Conservation (phyloP, 2,797 vertebrate species). For the Platalea minor region DNA sequence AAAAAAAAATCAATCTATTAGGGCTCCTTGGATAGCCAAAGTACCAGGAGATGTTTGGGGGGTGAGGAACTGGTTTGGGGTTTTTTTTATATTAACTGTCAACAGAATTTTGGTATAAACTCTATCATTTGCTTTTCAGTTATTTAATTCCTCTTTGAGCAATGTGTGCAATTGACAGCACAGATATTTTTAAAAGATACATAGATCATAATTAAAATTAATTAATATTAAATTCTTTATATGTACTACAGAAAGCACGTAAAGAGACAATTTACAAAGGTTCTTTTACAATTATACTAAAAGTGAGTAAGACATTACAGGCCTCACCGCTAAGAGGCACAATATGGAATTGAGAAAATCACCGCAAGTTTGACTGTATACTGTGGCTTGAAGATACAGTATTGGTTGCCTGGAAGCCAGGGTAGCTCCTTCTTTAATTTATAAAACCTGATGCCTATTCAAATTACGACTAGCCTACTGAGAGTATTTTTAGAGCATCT, state of each 20-base stretch:
- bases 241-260: background rate
- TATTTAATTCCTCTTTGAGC: background rate
- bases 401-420: background rate
- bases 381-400: background rate
- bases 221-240: background rate
- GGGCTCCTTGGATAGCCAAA: background rate
- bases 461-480: background rate
- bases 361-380: background rate
- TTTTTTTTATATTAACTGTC: background rate
- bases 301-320: background rate
- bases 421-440: background rate
- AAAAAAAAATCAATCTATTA: background rate
- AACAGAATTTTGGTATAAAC: background rate
- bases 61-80: background rate
- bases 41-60: background rate
- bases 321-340: rapidly evolving
- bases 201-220: background rate
- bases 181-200: background rate
- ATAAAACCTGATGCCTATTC: background rate
- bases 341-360: background rate
- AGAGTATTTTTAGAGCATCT: background rate
- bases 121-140: background rate
- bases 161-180: background rate
- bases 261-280: background rate
- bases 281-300: background rate